phyloP scores from a whole-genome alignment of 2,113 vertebrate genomes.

The Pontoporia blainvillei region DNA sequence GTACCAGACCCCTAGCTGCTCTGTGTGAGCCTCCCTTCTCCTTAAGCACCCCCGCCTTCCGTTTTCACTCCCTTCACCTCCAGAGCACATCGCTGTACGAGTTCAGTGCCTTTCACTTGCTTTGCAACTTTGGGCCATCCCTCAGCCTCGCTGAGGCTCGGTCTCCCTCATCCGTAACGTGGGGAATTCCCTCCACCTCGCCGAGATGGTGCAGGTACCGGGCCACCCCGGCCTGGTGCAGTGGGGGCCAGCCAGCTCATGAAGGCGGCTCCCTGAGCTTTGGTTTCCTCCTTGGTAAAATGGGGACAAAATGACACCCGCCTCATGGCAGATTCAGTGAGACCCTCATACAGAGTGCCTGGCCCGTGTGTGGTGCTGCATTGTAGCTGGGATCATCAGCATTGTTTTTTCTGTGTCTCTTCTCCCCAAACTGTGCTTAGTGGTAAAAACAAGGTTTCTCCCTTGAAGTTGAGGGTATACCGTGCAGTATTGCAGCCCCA shows the following conservation, averaged over 20 bases:
- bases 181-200: background rate
- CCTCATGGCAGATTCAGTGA: background rate
- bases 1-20: too few species aligned
- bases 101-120: background rate
- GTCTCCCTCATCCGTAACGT: background rate
- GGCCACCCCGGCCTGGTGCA: background rate
- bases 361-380: fast-evolving
- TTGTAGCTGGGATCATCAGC: fast-evolving
- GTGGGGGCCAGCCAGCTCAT: background rate
- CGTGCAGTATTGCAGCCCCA: fast-evolving
- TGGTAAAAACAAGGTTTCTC: background rate
- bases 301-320: background rate
- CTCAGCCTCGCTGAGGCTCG: background rate
- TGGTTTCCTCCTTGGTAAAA: background rate
- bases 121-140: background rate
- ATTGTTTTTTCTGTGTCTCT: background rate
- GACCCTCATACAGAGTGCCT: background rate
- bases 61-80: background rate
- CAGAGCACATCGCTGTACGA: background rate
- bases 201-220: background rate
- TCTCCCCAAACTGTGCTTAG: background rate
- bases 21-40: background rate
- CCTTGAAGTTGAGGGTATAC: background rate
- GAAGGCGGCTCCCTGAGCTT: background rate
- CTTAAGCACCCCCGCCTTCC: background rate